Evolutionary conservation across 1,140 invertebrate genomes (phyloP), one percentile per base, ranked within the genome.

Genomic region (Atopsyche davidsoni): DNA sequence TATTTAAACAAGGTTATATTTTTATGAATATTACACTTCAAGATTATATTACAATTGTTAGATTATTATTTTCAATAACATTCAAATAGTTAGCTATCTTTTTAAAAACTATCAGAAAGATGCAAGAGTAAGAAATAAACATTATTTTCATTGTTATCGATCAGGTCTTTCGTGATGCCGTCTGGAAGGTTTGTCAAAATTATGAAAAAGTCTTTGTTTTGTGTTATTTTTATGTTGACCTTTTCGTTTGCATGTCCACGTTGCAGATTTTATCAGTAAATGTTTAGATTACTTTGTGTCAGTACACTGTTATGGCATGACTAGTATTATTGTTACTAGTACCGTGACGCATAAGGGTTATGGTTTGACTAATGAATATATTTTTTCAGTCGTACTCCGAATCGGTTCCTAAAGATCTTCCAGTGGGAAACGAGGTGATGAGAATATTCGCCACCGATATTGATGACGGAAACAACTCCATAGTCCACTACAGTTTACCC

Each of bases 381-480:
- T 41, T 57, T 62, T 67, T 65, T 51, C 70, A 87, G 85, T 78
- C 75, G 24, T 87, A 88, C 66, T 75, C 73, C 50, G 83, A 86
- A 65, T 83, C 82, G 24, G 82, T 89, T 17, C 83, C 85, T 25
- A 79, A 83, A 75, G 87, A 90, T 71, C 68, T 85, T 44, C 66
- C 69, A 10, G 66, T 76, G 19, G 76, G 76, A n/a, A 72, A 77
- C 32, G 84, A 88, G 61, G 87, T 92, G 25, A 89, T 90, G 85
- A 76, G 87, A 63, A 86, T 92, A 62, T 88, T 88, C 28, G 89
- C 89, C 2, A 91, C 87, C 10, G 89, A 92, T 67, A 84, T 89
- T 49, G 89, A 92, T 63, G 86, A 91, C 62, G 86, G 88, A 6
- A 81, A 86, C 59, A 92, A 92, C 70, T 88, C 87, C 24, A 81